Evolutionary conservation across 2,888 invertebrate species (phyloP), one percentile per base, ranked within the genome.

Genomic region (Ellobium chinense): DNA sequence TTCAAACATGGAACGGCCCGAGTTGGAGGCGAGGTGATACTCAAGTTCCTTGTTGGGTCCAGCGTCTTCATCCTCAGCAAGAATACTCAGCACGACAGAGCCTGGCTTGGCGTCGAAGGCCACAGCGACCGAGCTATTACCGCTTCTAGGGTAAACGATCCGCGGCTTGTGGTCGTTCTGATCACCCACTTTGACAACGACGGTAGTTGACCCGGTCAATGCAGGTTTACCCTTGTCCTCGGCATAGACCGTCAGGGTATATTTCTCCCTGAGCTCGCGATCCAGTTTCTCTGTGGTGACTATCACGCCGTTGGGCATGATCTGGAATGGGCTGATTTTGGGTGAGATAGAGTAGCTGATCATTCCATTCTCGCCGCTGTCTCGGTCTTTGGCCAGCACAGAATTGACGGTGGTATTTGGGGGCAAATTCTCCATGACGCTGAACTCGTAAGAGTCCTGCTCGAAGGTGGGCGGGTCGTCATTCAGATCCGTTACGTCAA

Each of bases 131-230:
- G 87, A 86, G 31, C 85, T 85, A 84, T 89, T 88, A 60, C 81
- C 80, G 21, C 78, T 85, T 65, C 81, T 82, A 9, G 89, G 88
- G 58, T 85, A 87, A 31, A 86, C 82, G 81, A 90, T 89, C 27
- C 81, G 66, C 21, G 90, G 90, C 7, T 81, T 80, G 80, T 90
- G 89, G 78, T 90, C 90, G 81, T 90, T 90, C 54, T 80, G 84
- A 78, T 89, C 90, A 54, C 83, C 84, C 24, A 90, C 86, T 1
- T 82, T 85, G 24, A 90, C 84, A n/a, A 83, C 66, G 18, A 90
- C 86, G 0, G 82, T 84, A 31, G 86, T 84, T 0, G 88, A 83
- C 21, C 88, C 86, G 27, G 88, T 87, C 21, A 87, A 72, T 2
- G 85, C 82, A 3, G 89, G 88, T 37, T 83, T 84, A 0, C 90